Percentiles rank a stretch among this genome's conserved stretches.
These are phyloP conservation scores for Galagoides demidoff DNA, from an alignment of 2,797 vertebrate genomes.

Conservation along the genomic window DNA sequence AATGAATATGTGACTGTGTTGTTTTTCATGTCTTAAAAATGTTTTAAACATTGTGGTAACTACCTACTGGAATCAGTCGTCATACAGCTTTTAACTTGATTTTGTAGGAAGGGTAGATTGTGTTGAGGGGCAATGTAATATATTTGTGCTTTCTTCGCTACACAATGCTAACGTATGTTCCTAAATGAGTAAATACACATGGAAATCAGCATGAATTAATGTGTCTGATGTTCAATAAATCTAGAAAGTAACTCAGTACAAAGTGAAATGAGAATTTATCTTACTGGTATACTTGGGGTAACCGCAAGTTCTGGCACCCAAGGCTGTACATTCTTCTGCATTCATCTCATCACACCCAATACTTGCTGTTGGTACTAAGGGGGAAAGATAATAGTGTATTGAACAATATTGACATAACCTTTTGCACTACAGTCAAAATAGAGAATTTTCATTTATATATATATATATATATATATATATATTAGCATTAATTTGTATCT, in stretches of 20 bases:
- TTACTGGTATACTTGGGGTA: neutral
- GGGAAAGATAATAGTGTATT: neutral
- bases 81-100: neutral
- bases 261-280: neutral
- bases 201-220: neutral
- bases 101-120: neutral
- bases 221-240: conserved; percentile 13
- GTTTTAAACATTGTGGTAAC: neutral
- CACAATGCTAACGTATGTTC: neutral
- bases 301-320: neutral
- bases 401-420: conserved; percentile 15
- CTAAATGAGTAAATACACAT: neutral
- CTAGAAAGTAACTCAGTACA: neutral
- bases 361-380: neutral
- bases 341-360: neutral
- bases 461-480: neutral
- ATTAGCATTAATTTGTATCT: conserved; percentile 16
- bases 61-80: neutral
- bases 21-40: neutral
- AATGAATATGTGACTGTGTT: conserved; percentile 3
- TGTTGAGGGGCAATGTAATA: neutral
- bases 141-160: neutral
- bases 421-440: neutral
- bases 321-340: neutral
- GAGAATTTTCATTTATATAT: neutral